Conservation (phyloP, 2,113 vertebrate genomes). For the Archilochus colubris region DNA sequence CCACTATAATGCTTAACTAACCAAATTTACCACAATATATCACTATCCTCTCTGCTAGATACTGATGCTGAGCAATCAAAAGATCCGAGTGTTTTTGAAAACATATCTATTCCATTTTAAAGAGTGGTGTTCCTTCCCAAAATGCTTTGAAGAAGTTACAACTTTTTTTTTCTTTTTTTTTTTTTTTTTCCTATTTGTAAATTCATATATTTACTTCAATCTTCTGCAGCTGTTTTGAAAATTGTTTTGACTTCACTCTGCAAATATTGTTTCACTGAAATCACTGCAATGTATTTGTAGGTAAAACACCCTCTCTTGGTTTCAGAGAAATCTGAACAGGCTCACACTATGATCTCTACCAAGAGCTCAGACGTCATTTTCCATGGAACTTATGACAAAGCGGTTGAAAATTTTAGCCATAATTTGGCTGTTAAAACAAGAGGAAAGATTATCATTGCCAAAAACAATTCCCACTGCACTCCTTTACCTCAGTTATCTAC, state of each 20-base stretch:
- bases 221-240: background rate
- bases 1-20: background rate
- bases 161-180: background rate
- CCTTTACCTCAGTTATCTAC: slow-evolving; percentile 63
- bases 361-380: slow-evolving; percentile 61
- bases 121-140: background rate
- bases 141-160: background rate
- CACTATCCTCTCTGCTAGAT: background rate
- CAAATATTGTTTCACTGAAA: slow-evolving; percentile 1
- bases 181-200: background rate
- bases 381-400: slow-evolving; percentile 63
- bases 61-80: background rate
- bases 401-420: slow-evolving; percentile 72
- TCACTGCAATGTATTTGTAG: background rate
- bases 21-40: background rate
- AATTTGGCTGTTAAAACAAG: slow-evolving; percentile 64
- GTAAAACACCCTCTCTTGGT: background rate
- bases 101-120: background rate
- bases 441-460: slow-evolving; percentile 60
- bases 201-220: background rate
- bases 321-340: slow-evolving; percentile 45
- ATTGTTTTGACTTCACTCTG: background rate
- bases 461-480: slow-evolving; percentile 67
- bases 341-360: slow-evolving; percentile 9
- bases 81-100: background rate